Evolutionary conservation across 2,113 vertebrate genomes (phyloP).

Genomic region (Ictidomys tridecemlineatus): DNA sequence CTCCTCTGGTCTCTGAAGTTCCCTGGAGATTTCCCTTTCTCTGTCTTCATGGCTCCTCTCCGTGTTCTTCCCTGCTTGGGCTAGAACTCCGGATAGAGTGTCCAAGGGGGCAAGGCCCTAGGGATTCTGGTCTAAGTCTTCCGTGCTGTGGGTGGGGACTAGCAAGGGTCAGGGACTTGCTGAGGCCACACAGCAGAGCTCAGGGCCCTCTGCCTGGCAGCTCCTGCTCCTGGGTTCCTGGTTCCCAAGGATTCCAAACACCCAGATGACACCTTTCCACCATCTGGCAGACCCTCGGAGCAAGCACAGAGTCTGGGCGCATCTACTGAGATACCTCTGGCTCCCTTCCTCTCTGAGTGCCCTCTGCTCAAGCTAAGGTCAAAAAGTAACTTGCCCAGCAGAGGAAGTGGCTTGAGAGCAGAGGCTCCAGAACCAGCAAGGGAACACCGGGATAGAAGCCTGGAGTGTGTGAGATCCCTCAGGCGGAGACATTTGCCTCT

Average conservation of each 20-base stretch:
- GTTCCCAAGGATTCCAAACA: not conserved
- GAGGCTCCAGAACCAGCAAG: not conserved
- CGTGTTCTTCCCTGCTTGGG: not conserved
- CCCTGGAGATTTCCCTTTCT: not conserved
- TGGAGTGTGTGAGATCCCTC: not conserved
- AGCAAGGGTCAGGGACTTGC: not conserved
- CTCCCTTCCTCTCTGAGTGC: not conserved
- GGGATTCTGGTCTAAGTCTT: not conserved
- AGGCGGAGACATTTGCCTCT: not conserved
- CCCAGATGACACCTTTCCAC: not conserved
- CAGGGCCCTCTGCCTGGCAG: not conserved
- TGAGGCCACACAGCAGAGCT: not conserved
- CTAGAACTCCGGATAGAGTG: not conserved
- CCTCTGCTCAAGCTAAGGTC: conserved; percentile 42
- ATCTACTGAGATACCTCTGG: not conserved
- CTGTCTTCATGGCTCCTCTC: not conserved
- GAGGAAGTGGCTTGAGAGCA: not conserved
- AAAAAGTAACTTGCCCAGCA: conserved; percentile 14
- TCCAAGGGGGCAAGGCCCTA: not conserved
- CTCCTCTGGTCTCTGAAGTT: not conserved
- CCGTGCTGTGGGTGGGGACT: not conserved
- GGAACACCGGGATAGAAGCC: not conserved
- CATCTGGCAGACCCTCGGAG: not conserved
- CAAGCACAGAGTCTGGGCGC: not conserved
- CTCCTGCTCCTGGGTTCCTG: not conserved